Base-by-base conservation (phyloP, 2,888 invertebrate species). In the Trichopoda pennipes region DNA sequence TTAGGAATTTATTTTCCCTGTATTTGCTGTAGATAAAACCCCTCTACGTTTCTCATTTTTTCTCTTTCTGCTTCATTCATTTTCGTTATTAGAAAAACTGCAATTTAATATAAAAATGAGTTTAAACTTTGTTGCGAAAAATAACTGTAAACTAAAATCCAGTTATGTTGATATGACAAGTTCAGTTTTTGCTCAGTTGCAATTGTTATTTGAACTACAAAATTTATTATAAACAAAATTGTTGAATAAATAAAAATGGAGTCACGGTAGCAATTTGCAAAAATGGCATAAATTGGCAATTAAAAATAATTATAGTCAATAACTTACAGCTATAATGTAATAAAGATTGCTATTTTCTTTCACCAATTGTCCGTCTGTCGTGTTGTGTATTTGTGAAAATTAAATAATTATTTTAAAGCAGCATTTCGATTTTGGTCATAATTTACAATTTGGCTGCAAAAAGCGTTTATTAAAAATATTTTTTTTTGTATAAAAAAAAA, bases 51-150 rank as follows among this genome's bases (percentile, higher is more conserved):
- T 16, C 35, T 35, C 4, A 16, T 3, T 70, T 70, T 69, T 69
- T 3, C 60, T 58, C 56, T 32, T 68, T 44, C 53, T 14, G 42
- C 56, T 38, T 19, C 19, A n/a, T 32, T 51, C 49, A 68, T 61
- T 12, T 38, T 73, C 60, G 17, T 47, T n/a, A n/a, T n/a, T 63
- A 55, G 56, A 74, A 79, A 28, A 78, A 75, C 32, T 79, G 70
- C 81, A 79, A 82, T 82, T 81, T 78, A 78, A 64, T 78, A 42
- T 74, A 78, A 82, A 75, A 75, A 79, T 81, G 72, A 75, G 16
- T 75, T 69, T 75, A 68, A 73, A 73, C 53, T 79, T 63, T 60
- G 19, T 12, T 53, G 1, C n/a, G n/a, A n/a, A 42, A 76, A 21
- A 60, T 44, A n/a, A n/a, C n/a, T n/a, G 35, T 35, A 77, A 73